These are phyloP conservation scores for Euplexia lucipara DNA, from an alignment of 2,888 invertebrate genomes.

Conservation along the genomic window DNA sequence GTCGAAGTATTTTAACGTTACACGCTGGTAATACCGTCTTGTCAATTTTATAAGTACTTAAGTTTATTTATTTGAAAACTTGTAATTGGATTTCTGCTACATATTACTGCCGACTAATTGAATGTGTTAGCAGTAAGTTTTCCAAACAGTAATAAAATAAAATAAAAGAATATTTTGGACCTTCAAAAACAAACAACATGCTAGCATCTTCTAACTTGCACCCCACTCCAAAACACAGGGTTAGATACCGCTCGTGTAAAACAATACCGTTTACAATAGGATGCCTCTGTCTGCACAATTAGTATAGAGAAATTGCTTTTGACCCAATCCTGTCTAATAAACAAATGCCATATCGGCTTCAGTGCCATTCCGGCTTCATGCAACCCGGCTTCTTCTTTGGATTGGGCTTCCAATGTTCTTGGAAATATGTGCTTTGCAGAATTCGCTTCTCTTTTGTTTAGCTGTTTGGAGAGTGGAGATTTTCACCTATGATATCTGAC, in stretches of 20 bases:
- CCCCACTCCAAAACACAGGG: constrained; percentile 59
- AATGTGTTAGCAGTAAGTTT: not conserved
- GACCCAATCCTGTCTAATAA: constrained; percentile 74
- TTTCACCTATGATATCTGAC: constrained; percentile 36
- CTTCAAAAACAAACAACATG: not conserved
- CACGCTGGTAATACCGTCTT: no score
- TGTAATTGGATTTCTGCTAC: no score
- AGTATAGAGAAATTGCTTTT: constrained; percentile 79
- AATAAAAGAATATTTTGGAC: not conserved
- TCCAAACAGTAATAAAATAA: no score
- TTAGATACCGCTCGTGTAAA: constrained; percentile 78
- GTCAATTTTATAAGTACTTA: no score
- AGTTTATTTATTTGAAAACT: no score
- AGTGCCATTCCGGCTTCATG: constrained; percentile 33
- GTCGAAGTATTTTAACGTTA: no score
- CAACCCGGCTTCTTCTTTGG: constrained; percentile 40
- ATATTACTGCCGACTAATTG: no score
- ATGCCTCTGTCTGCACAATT: constrained; percentile 82
- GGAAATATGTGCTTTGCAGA: constrained; percentile 19
- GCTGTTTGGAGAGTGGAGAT: constrained; percentile 6
- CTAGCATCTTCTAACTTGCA: constrained; percentile 32
- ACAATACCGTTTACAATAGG: constrained; percentile 82
- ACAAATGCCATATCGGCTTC: constrained; percentile 60
- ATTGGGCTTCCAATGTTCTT: constrained; percentile 20
- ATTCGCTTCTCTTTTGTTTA: not conserved